A percentile compares a stretch with the other conserved stretches of the same genome.
Evolutionary conservation across 2,888 invertebrate genomes (phyloP).

Genomic region (Hedya salicella): DNA sequence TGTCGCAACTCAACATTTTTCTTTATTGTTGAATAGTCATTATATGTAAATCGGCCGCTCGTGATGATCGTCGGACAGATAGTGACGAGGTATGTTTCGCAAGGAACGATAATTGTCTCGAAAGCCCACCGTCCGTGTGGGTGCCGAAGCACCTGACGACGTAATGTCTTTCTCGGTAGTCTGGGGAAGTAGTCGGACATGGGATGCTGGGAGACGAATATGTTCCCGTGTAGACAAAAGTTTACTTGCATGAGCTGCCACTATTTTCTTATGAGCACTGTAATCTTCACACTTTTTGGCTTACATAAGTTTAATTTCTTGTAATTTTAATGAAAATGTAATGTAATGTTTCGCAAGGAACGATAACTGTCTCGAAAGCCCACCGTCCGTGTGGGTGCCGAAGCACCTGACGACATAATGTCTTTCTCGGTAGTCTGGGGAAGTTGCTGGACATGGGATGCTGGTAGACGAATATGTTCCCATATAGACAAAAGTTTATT

Average conservation of each 20-base stretch:
- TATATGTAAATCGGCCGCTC: constrained; percentile 83
- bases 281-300: no score
- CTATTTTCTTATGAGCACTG: no score
- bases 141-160: constrained; percentile 69
- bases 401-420: constrained; percentile 67
- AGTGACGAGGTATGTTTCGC: constrained; percentile 83
- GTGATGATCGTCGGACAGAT: constrained; percentile 81
- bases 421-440: constrained; percentile 66
- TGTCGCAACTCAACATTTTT: constrained; percentile 68
- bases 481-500: neutral
- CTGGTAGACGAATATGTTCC: constrained; percentile 17
- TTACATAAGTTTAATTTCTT: no score
- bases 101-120: constrained; percentile 81
- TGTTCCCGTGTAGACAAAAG: neutral
- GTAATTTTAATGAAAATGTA: no score
- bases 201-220: constrained; percentile 23
- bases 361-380: constrained; percentile 77
- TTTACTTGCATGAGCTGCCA: no score
- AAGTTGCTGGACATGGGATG: constrained; percentile 40
- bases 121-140: constrained; percentile 60
- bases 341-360: constrained; percentile 83
- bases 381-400: constrained; percentile 60
- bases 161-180: constrained; percentile 65
- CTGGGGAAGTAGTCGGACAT: constrained; percentile 49
- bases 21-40: constrained; percentile 83